A percentile compares a stretch with the other conserved stretches of the same genome.
Evolutionary conservation across 2,113 vertebrate species (phyloP).

Genomic region (Psettodes erumei): DNA sequence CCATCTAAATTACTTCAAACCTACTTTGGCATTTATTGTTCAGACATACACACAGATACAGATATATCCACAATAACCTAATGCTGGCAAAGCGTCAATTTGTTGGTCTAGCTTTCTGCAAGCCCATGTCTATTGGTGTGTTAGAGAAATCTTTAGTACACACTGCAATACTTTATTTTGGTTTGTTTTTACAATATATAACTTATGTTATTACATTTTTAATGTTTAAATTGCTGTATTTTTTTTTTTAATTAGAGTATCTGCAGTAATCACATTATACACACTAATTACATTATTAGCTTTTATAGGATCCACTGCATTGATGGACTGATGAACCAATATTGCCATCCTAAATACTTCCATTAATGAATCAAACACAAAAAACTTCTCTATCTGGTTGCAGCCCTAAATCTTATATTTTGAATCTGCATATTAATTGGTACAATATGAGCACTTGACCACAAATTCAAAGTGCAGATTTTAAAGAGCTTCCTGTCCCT

Average conservation of each 20-base stretch:
- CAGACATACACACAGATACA: too few species aligned
- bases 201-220: too few species aligned
- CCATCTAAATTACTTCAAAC: background rate
- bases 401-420: background rate
- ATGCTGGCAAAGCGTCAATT: too few species aligned
- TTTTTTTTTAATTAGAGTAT: background rate
- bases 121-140: too few species aligned
- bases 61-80: too few species aligned
- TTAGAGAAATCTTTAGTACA: too few species aligned
- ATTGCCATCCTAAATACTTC: background rate
- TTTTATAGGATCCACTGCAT: background rate
- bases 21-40: too few species aligned
- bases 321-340: background rate
- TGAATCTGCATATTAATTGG: background rate
- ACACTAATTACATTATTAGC: background rate
- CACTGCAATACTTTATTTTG: too few species aligned
- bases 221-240: too few species aligned
- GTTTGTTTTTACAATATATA: too few species aligned
- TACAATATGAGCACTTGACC: slow-evolving; percentile 30
- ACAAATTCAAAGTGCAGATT: slow-evolving; percentile 31
- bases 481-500: slow-evolving; percentile 35
- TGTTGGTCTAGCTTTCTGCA: too few species aligned
- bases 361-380: background rate
- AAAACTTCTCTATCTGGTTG: background rate
- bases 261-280: background rate